Evolutionary conservation across 2,888 invertebrate genomes (phyloP), one percentile per base, ranked within the genome.

Genomic region (Xestia sexstrigata): DNA sequence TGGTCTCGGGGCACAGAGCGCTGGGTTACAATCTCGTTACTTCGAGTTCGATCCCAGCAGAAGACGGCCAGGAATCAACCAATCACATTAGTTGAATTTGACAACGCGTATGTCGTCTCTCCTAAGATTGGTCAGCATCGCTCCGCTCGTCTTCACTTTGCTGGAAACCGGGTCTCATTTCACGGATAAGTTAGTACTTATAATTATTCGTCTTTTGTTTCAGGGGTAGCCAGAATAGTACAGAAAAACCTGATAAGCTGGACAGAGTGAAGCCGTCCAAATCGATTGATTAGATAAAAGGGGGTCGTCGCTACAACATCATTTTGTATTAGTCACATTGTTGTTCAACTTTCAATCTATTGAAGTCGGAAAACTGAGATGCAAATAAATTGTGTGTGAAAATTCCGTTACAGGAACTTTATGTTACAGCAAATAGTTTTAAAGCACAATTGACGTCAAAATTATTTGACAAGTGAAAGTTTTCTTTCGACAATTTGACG

Each of bases 211-310:
- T 62, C 0, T 74, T 58, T 79, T 30, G 0, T 88, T 88, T 6
- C 89, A 96, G 96, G 96, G 93, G 95, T 87, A 96, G 94, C 91
- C 96, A 96, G 91, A 94, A 91, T 90, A 96, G 95, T 90, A 91
- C 95, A 84, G 95, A 95, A 42, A 94, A 93, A 89, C 90, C 91
- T 88, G 95, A 95, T 68, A 92, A 93, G 79, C 90, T 90, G 89
- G 91, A 92, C 91, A 92, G 92, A 94, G 94, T 96, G 88, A 96
- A 95, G 90, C 96, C 96, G 95, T 96, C 96, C 95, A 96, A 95
- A 92, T 96, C 96, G 73, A 94, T 96, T 89, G 96, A 96, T 91
- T 96, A 94, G 86, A 85, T 85, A 84, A 84, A 87, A 62, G 66
- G 63, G 76, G 77, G 71, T 81, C 52, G 63, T 67, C 39, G 7